Conservation (phyloP, 1,140 invertebrate species). For the Zaprionus gabonicus region DNA sequence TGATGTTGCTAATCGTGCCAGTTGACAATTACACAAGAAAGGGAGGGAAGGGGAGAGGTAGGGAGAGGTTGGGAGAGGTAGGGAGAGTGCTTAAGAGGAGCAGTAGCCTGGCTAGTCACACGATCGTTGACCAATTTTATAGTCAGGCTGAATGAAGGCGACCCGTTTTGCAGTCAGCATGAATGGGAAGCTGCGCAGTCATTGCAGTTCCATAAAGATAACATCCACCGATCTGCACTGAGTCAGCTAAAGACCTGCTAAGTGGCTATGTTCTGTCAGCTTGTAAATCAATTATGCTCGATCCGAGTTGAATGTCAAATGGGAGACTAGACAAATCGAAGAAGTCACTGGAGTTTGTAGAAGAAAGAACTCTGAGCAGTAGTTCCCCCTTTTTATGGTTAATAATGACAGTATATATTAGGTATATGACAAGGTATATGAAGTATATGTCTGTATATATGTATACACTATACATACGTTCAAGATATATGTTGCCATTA, state of each 20-base stretch:
- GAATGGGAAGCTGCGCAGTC: slow-evolving; percentile 60
- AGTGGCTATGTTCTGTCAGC: slow-evolving; percentile 67
- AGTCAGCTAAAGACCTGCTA: slow-evolving; percentile 60
- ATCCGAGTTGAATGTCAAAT: slow-evolving; percentile 27
- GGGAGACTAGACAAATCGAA: slow-evolving; percentile 44
- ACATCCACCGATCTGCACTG: slow-evolving; percentile 1
- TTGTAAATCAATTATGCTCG: slow-evolving; percentile 68
- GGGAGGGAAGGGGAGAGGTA: not conserved
- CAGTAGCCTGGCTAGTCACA: slow-evolving; percentile 61
- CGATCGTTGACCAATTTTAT: slow-evolving; percentile 79
- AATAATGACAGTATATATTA: no score
- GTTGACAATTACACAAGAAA: slow-evolving; percentile 72
- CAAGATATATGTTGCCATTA: not conserved
- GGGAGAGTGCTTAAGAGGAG: no score
- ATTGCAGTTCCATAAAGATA: slow-evolving; percentile 62
- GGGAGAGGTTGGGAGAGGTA: not conserved
- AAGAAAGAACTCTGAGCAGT: not conserved
- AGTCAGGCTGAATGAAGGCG: slow-evolving; percentile 55
- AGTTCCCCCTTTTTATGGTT: not conserved
- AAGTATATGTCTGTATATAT: no score
- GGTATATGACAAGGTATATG: no score
- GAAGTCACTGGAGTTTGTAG: not conserved
- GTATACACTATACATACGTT: no score
- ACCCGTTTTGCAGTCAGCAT: slow-evolving; percentile 77
- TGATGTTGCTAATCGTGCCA: slow-evolving; percentile 78